phyloP scores from a whole-genome alignment of 2,113 vertebrate species.

The Pseudorhombus dupliciocellatus region DNA sequence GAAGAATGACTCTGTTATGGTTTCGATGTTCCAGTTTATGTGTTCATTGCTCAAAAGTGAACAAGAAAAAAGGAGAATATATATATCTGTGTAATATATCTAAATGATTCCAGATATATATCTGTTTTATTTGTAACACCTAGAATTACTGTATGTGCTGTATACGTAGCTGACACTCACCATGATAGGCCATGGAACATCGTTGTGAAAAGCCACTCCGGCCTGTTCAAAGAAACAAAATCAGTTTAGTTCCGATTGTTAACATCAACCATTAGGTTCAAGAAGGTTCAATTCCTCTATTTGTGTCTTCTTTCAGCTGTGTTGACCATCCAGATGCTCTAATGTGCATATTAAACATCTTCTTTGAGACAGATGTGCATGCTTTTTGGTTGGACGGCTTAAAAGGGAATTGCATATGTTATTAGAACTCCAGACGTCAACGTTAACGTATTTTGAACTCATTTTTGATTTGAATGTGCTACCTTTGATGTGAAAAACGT shows the following conservation, averaged over 20 bases:
- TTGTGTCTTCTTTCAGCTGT: conserved; percentile 22
- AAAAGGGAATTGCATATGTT: conserved; percentile 30
- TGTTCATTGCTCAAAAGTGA: conserved; percentile 81
- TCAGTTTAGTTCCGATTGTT: conserved; percentile 59
- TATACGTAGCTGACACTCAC: conserved; percentile 68
- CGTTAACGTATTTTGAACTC: conserved; percentile 48
- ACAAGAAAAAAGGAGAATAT: conserved; percentile 79
- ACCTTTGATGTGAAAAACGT: conserved; percentile 58
- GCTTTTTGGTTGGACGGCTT: conserved; percentile 51
- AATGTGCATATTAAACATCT: conserved; percentile 55
- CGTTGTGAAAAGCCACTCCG: conserved; percentile 57
- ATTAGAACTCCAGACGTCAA: conserved; percentile 35
- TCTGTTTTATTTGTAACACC: conserved; percentile 77
- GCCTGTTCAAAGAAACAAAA: conserved; percentile 33
- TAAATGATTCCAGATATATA: conserved; percentile 80
- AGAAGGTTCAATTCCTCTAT: conserved; percentile 11
- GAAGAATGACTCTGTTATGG: conserved; percentile 67
- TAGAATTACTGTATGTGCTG: conserved; percentile 64
- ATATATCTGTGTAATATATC: conserved; percentile 85
- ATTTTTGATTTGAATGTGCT: conserved; percentile 61
- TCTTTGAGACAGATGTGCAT: conserved; percentile 60
- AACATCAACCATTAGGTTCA: conserved; percentile 40
- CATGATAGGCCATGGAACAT: conserved; percentile 53
- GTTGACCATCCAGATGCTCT: conserved; percentile 37
- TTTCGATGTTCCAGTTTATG: conserved; percentile 74